Percentiles rank a stretch among this genome's conserved stretches.
These are phyloP conservation scores for Propithecus perrieri DNA, from an alignment of 2,797 vertebrate genomes.

Conservation along the genomic window DNA sequence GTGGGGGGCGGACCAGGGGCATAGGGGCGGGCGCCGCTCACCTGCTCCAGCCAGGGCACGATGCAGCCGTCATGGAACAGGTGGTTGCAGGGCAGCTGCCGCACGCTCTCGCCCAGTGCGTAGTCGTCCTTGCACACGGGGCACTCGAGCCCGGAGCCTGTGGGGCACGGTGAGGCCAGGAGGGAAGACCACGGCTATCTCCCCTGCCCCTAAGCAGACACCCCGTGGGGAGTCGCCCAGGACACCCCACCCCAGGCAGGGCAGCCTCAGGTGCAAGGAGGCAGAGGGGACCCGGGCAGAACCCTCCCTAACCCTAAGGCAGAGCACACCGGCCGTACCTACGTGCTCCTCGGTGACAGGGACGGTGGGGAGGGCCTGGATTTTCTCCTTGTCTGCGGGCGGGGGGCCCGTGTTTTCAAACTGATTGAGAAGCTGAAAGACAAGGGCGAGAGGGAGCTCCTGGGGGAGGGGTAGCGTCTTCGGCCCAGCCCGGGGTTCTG, in stretches of 20 bases:
- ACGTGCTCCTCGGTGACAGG: slow-evolving; percentile 96
- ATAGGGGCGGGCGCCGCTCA: slow-evolving; percentile 70
- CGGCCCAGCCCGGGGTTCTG: background rate
- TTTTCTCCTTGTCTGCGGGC: slow-evolving; percentile 96
- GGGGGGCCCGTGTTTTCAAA: slow-evolving; percentile 99
- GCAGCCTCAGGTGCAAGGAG: no score
- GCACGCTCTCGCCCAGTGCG: slow-evolving; percentile 91
- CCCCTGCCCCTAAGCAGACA: no score
- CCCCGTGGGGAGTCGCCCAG: no score
- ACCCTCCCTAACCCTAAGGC: background rate
- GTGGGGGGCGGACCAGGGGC: background rate
- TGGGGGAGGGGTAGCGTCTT: background rate
- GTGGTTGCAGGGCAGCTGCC: slow-evolving; percentile 98
- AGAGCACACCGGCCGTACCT: slow-evolving; percentile 85
- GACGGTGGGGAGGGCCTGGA: slow-evolving; percentile 95
- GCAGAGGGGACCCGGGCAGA: background rate
- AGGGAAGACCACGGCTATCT: no score
- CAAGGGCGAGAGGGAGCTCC: slow-evolving; percentile 43
- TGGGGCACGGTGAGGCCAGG: accelerated
- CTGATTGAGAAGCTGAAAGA: slow-evolving; percentile 95
- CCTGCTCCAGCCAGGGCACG: slow-evolving; percentile 98
- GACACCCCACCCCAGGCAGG: no score
- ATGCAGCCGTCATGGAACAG: slow-evolving; percentile 98
- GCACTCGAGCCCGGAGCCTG: slow-evolving; percentile 96
- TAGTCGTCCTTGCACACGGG: slow-evolving; percentile 99